Percentiles rank a stretch among this genome's conserved stretches.
These are phyloP conservation scores for Eumeta japonica DNA, from an alignment of 1,140 invertebrate genomes.

Conservation along the genomic window DNA sequence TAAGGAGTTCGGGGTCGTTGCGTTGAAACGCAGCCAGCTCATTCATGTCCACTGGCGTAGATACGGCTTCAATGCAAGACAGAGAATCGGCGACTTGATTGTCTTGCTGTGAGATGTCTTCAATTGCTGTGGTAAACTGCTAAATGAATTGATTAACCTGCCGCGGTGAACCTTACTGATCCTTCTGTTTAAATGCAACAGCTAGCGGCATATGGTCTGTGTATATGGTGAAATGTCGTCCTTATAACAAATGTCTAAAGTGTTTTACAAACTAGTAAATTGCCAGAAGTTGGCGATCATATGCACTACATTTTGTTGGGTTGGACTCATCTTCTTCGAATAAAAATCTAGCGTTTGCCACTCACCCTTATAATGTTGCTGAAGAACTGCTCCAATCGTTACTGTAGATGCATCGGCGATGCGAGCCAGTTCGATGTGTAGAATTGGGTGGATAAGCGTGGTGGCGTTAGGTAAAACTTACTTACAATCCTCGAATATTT, in stretches of 20 bases:
- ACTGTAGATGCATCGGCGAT: slow-evolving; percentile 3
- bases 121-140: no score
- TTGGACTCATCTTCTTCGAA: background rate
- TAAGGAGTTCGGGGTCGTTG: background rate
- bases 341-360: background rate
- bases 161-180: background rate
- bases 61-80: background rate
- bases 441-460: background rate
- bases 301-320: slow-evolving; percentile 27
- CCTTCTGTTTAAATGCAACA: background rate
- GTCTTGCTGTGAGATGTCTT: no score
- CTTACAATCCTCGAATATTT: slow-evolving; percentile 1
- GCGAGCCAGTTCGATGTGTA: background rate
- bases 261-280: slow-evolving; percentile 28
- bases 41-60: background rate
- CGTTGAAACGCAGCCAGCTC: background rate
- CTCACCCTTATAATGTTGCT: background rate
- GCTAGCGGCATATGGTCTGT: background rate
- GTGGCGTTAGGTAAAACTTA: background rate
- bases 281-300: slow-evolving; percentile 37
- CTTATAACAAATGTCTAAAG: slow-evolving; percentile 29
- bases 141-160: slow-evolving; percentile 9
- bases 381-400: slow-evolving; percentile 2
- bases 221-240: background rate
- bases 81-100: no score